Evolutionary conservation across 2,113 vertebrate species (phyloP).

Genomic region (Microcebus murinus): DNA sequence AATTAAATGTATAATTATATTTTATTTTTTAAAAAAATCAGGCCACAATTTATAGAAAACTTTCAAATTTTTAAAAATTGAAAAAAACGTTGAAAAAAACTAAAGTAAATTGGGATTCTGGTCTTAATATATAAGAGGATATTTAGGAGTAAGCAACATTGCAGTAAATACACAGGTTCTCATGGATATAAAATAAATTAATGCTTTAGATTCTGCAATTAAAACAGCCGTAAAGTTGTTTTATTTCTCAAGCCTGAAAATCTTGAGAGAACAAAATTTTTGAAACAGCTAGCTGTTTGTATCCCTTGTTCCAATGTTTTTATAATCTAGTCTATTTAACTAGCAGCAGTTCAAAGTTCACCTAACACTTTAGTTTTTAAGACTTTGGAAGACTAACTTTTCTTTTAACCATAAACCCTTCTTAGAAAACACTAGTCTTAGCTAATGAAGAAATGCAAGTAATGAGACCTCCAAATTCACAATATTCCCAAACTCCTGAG

Average conservation of each 20-base stretch:
- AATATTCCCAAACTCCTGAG: neutral
- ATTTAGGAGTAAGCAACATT: neutral
- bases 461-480: neutral
- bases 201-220: neutral
- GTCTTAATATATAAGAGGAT: neutral
- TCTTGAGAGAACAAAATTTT: neutral
- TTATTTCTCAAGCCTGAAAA: neutral
- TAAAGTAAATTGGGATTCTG: neutral
- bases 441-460: neutral
- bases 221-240: neutral
- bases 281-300: neutral
- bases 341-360: conserved; percentile 1
- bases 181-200: neutral
- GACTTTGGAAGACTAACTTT: neutral
- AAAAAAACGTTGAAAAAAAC: neutral
- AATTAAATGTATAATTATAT: neutral
- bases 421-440: neutral
- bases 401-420: neutral
- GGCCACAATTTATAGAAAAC: neutral
- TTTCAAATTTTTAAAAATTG: neutral
- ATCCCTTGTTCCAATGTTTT: neutral
- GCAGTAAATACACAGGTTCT: neutral
- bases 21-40: neutral
- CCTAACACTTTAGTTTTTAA: conserved; percentile 31
- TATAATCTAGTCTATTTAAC: neutral